Base-by-base conservation (phyloP, 2,888 invertebrate species). In the Latrodectus elegans region DNA sequence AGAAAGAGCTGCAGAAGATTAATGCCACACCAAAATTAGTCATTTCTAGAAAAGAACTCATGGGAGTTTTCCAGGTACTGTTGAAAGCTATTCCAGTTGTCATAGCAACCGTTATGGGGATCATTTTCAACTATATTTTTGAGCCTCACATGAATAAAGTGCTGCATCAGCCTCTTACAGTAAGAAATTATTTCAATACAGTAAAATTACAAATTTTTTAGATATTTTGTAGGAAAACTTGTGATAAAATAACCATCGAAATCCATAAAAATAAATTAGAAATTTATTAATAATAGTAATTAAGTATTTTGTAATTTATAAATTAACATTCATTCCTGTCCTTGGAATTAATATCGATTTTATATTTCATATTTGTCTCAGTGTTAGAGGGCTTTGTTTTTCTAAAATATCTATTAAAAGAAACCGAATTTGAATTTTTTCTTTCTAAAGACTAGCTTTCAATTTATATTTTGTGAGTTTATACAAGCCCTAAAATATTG, bases 111-210 rank as follows among this genome's bases (percentile, higher is more conserved):
- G n/a, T 64, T 0, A 10, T 70, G 22, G 87, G 87, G 52, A 51
- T 88, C 2, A 38, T 78, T 11, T 17, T 88, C 10, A 88, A 88
- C 60, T 38, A 83, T 26, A 14, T 52, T 0, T 88, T 88, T n/a
- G 9, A 70, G 38, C 60, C 67, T 12, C 52, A 88, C n/a, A 22
- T 78, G 22, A 82, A 82, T 0, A 12, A 15, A 26, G 74, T 73
- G 2, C 3, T 88, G 12, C 87, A 88, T 17, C 67, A 78, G 6
- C 83, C 87, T 0, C 22, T 88, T 38, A 38, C 82, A 64, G 87
- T 88, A 74, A 83, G 87, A 65, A 17, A 17, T 17, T 53, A 8
- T 12, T 73, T 15, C 8, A 53, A 52, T 73, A 6, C 8, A 14
- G 2, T 10, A 9, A 17, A 26, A 73, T 14, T 17, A 49, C 12